Evolutionary conservation across 2,113 vertebrate genomes (phyloP).

Genomic region (Triplophysa dalaica): DNA sequence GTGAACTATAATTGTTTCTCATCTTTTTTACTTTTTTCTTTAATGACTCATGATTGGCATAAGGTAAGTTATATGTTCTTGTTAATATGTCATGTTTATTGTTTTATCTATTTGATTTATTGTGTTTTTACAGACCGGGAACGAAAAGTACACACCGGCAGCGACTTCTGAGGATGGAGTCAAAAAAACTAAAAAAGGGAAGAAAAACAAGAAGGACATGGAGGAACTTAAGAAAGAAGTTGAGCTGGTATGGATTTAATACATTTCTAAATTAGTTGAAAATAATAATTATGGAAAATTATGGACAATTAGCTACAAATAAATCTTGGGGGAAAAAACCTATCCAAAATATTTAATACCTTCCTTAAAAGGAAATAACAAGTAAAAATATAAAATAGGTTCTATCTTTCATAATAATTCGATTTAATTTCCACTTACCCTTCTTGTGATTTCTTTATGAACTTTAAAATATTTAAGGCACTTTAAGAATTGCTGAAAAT

Average conservation of each 20-base stretch:
- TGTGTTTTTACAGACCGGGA: constrained; percentile 62
- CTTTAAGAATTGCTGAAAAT: too few species aligned
- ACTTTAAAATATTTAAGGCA: too few species aligned
- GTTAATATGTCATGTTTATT: not conserved
- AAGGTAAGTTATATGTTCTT: not conserved
- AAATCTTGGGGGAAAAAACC: not conserved
- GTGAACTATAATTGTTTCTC: constrained; percentile 48
- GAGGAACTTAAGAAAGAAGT: constrained; percentile 96
- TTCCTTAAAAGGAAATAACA: too few species aligned
- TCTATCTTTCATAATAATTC: too few species aligned
- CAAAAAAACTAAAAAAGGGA: constrained; percentile 77
- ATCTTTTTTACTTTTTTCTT: constrained; percentile 9
- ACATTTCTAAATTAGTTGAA: not conserved
- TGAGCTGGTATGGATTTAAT: constrained; percentile 78
- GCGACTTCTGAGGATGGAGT: constrained; percentile 82
- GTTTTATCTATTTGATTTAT: not conserved
- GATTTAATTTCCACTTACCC: too few species aligned
- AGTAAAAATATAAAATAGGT: too few species aligned
- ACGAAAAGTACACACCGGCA: constrained; percentile 89
- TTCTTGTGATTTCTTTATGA: too few species aligned
- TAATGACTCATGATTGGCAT: not conserved
- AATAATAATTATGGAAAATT: not conserved
- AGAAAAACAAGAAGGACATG: constrained; percentile 78
- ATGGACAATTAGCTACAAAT: not conserved
- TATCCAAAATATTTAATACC: not conserved